A percentile compares a stretch with the other conserved stretches of the same genome.
phyloP scores from a whole-genome alignment of 2,797 vertebrate species.

The Sebastes hubbsi region DNA sequence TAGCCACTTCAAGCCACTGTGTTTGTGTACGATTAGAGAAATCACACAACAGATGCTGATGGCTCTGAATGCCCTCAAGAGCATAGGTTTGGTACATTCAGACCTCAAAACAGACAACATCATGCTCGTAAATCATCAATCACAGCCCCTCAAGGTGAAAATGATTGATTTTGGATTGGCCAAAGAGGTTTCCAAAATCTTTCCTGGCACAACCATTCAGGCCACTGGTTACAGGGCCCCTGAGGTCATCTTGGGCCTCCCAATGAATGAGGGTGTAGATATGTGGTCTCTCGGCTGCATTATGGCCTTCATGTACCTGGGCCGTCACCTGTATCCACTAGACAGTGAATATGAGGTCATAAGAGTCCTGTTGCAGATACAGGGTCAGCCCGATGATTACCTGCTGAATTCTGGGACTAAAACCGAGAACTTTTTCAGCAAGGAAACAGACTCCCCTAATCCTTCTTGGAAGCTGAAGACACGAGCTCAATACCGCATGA shows the following conservation, averaged over 20 bases:
- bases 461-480: neutral
- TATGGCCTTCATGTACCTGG: neutral
- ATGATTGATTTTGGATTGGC: neutral
- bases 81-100: neutral
- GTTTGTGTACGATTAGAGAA: neutral
- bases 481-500: neutral
- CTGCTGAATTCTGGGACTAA: neutral
- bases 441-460: neutral
- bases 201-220: neutral
- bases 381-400: neutral
- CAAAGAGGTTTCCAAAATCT: neutral
- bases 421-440: fast-evolving
- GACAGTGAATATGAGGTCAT: neutral
- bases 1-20: neutral
- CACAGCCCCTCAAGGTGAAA: neutral
- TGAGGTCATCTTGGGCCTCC: conserved; percentile 21
- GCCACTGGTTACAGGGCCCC: neutral
- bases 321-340: neutral
- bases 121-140: neutral
- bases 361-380: neutral
- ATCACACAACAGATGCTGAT: neutral
- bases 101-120: neutral
- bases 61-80: neutral
- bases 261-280: conserved; percentile 5
- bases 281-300: conserved; percentile 39